Base-by-base conservation (phyloP, 2,888 invertebrate species). In the Argyresthia albistria region DNA sequence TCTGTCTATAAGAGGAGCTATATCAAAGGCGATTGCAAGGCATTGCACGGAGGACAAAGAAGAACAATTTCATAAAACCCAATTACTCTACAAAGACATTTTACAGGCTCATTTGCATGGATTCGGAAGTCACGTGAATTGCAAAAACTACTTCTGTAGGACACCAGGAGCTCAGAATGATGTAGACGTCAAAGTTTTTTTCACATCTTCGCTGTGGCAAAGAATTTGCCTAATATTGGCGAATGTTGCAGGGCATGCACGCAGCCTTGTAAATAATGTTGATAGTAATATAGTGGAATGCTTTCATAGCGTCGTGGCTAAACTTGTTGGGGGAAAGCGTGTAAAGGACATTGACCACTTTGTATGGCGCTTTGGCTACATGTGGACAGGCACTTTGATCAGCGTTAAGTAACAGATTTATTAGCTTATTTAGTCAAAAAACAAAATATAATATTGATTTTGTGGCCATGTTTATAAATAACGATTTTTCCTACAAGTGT, bases 291-390 rank as follows among this genome's bases (percentile, higher is more conserved):
- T 50, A 4, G 66, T 66, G 4, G 68, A 70, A 57, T 54, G 53
- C 11, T 72, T 57, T 53, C 65, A 66, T 51, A 59, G 58, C 25
- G 50, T 64, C 16, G 57, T 69, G 8, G 63, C 63, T 6, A 66
- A 66, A 57, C 61, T 60, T 54, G 60, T 66, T 35, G 63, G 65
- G 16, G 69, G 68, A 15, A 71, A 71, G 57, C 53, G 67, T 68
- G 25, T 6, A 25, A 25, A 25, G 25, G 25, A 25, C 25, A 25
- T 25, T 25, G 25, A 25, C 25, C 25, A 25, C 25, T 2, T 25
- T 25, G 25, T 25, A 25, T 25, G 25, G 25, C 25, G 25, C 25
- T 25, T 25, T 25, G 25, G 25, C 25, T 25, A 25, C 25, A 25
- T 25, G 25, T 25, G 25, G 6, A 25, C 25, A 25, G 25, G 25